phyloP scores from a whole-genome alignment of 2,113 vertebrate genomes.

The Delphinapterus leucas region DNA sequence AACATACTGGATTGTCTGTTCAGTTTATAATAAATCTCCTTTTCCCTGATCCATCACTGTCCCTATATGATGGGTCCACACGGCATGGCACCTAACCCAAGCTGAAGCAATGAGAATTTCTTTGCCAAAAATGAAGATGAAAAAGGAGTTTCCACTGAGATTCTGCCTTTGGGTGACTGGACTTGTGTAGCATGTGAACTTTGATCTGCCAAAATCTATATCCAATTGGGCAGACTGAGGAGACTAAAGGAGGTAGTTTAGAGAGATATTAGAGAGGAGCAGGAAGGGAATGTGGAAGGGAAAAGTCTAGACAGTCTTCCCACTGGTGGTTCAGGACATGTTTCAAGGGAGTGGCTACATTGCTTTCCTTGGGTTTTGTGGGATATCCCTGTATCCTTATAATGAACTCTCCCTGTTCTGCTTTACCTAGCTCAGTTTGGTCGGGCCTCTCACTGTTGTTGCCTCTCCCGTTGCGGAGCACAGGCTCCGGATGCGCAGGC shows the following conservation, averaged over 20 bases:
- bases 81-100: background rate
- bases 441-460: background rate
- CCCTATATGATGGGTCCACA: background rate
- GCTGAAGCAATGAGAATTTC: background rate
- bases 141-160: background rate
- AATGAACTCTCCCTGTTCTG: background rate
- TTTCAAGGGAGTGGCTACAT: background rate
- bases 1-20: background rate
- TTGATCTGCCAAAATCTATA: background rate
- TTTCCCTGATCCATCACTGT: background rate
- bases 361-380: background rate
- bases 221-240: background rate
- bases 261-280: background rate
- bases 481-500: too few species aligned
- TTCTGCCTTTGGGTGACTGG: background rate
- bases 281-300: background rate
- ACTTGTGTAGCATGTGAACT: background rate
- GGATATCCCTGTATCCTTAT: background rate
- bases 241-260: background rate
- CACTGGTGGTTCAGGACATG: background rate
- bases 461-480: too few species aligned
- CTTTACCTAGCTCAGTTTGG: background rate
- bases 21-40: background rate
- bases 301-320: background rate
- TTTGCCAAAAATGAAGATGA: background rate